These are phyloP conservation scores for Callorhinus ursinus DNA, from an alignment of 2,113 vertebrate species.

Conservation along the genomic window DNA sequence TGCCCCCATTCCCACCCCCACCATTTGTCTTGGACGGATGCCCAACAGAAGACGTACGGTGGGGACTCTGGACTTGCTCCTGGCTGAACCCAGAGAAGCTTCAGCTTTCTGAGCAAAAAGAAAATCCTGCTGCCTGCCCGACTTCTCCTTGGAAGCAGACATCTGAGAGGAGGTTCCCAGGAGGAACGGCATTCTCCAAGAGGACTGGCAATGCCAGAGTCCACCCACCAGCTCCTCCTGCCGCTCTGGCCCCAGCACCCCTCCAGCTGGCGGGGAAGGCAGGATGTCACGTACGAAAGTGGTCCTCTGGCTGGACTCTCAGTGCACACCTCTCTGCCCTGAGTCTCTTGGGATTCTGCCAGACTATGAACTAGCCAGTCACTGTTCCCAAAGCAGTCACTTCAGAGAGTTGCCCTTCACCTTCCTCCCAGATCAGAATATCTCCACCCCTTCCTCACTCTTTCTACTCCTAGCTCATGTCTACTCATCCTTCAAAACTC, in stretches of 20 bases:
- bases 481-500: background rate
- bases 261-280: background rate
- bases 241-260: rapidly evolving
- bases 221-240: background rate
- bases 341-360: background rate
- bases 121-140: background rate
- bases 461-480: background rate
- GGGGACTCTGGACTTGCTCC: background rate
- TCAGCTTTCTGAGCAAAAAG: background rate
- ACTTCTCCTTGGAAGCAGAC: background rate
- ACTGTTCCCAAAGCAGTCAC: background rate
- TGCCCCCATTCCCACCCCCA: background rate
- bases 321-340: rapidly evolving
- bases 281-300: background rate
- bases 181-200: background rate
- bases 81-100: background rate
- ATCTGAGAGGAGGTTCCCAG: background rate
- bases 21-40: background rate
- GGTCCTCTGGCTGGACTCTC: background rate
- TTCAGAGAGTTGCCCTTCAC: background rate
- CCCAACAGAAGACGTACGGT: background rate
- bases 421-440: background rate
- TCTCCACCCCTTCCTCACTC: background rate
- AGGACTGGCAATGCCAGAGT: background rate
- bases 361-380: background rate